Percentiles rank a stretch among this genome's conserved stretches.
phyloP scores from a whole-genome alignment of 2,797 vertebrate species.

The Hyperoplus immaculatus region DNA sequence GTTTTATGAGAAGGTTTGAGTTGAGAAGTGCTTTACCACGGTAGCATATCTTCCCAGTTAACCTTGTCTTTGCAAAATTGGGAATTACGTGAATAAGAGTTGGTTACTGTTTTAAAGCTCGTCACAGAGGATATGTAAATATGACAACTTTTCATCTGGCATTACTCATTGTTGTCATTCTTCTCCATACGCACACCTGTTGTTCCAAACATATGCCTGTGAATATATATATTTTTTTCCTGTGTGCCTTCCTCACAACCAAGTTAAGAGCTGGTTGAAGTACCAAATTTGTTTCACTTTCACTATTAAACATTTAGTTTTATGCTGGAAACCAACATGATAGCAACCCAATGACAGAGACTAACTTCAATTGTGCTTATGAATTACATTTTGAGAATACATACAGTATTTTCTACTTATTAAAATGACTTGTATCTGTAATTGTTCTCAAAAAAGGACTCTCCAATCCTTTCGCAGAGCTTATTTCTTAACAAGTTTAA shows the following conservation, averaged over 20 bases:
- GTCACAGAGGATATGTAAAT: not conserved
- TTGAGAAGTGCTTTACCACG: not conserved
- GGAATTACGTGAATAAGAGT: not conserved
- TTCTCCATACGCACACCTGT: not conserved
- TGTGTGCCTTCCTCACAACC: not conserved
- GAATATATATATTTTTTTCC: not conserved
- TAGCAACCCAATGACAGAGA: constrained; percentile 8
- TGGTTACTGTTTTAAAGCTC: not conserved
- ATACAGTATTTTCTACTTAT: constrained; percentile 1
- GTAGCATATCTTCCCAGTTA: not conserved
- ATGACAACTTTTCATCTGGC: not conserved
- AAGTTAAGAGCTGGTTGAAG: not conserved
- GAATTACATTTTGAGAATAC: not conserved
- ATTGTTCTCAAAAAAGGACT: constrained; percentile 8
- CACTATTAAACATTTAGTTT: not conserved
- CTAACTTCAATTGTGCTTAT: not conserved
- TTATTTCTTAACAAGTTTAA: constrained; percentile 17
- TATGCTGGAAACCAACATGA: constrained; percentile 4
- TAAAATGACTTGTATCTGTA: constrained; percentile 2
- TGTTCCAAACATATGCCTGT: constrained; percentile 14
- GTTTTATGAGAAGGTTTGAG: constrained; percentile 5
- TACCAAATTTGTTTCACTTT: not conserved
- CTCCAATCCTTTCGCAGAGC: constrained; percentile 3
- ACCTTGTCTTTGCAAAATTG: not conserved
- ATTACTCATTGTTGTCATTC: not conserved